Percentiles rank a stretch among this genome's conserved stretches.
Conservation (phyloP, 2,113 vertebrate genomes). For the Nesoenas mayeri region DNA sequence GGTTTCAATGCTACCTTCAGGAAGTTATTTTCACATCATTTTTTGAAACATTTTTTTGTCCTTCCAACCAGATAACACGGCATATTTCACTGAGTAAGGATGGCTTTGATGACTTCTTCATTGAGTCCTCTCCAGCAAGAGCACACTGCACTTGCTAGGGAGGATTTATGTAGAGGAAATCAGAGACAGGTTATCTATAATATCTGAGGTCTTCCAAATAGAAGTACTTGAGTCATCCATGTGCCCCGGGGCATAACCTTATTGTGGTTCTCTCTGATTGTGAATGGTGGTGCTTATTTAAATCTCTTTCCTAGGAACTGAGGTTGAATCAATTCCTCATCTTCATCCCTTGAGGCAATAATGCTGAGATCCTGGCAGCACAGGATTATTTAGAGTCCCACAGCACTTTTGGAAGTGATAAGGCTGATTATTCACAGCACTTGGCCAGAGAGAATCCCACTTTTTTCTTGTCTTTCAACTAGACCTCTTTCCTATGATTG, state of each 20-base stretch:
- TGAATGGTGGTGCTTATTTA: neutral
- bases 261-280: slow-evolving; percentile 17
- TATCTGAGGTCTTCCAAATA: slow-evolving; percentile 21
- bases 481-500: neutral
- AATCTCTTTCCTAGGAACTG: neutral
- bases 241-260: neutral
- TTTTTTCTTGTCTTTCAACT: neutral
- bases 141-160: neutral
- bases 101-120: neutral
- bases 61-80: neutral
- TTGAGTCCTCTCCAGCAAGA: neutral
- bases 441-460: neutral
- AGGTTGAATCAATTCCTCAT: slow-evolving; percentile 4
- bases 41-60: neutral
- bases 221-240: slow-evolving; percentile 27
- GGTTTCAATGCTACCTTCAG: neutral
- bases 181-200: neutral
- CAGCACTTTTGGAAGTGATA: neutral
- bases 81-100: neutral
- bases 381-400: neutral
- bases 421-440: neutral
- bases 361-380: neutral
- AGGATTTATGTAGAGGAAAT: neutral
- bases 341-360: neutral
- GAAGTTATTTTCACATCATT: neutral